Conservation (phyloP, 2,797 vertebrate species). For the Thripadectes ignobilis region DNA sequence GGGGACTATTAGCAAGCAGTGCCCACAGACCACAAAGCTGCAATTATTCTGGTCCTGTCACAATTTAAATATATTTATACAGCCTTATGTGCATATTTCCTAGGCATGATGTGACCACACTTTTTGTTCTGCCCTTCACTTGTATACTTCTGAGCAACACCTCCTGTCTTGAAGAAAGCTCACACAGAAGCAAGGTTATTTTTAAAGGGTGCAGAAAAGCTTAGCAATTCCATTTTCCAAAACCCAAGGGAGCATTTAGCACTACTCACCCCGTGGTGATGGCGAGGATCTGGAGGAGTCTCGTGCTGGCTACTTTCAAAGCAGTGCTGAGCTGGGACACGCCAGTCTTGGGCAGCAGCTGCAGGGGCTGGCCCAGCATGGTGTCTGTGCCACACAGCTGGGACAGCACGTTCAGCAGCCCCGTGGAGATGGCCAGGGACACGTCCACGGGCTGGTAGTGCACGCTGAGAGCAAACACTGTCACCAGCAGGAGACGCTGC, state of each 20-base stretch:
- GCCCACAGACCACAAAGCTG: not conserved
- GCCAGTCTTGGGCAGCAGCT: constrained; percentile 91
- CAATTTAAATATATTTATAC: not conserved
- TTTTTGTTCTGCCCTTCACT: fast-evolving
- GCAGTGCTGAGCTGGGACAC: constrained; percentile 96
- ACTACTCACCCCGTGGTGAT: constrained; percentile 95
- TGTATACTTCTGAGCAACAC: not conserved
- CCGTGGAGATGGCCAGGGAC: constrained; percentile 94
- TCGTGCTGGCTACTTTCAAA: constrained; percentile 95
- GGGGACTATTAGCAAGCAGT: not conserved
- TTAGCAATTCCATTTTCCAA: not conserved
- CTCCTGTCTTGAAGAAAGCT: not conserved
- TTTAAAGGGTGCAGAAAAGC: not conserved
- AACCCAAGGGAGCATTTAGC: not conserved
- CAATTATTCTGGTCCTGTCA: not conserved
- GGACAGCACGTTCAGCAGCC: constrained; percentile 92
- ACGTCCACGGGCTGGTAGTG: constrained; percentile 98
- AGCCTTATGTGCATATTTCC: not conserved
- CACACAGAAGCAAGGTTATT: not conserved
- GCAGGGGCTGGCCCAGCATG: constrained; percentile 92
- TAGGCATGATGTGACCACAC: not conserved
- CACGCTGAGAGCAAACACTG: constrained; percentile 94
- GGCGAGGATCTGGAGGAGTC: constrained; percentile 94
- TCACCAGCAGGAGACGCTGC: constrained; percentile 95
- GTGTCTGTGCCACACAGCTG: constrained; percentile 96